Conservation (phyloP, 2,113 vertebrate genomes). For the Protobothrops mucrosquamatus region DNA sequence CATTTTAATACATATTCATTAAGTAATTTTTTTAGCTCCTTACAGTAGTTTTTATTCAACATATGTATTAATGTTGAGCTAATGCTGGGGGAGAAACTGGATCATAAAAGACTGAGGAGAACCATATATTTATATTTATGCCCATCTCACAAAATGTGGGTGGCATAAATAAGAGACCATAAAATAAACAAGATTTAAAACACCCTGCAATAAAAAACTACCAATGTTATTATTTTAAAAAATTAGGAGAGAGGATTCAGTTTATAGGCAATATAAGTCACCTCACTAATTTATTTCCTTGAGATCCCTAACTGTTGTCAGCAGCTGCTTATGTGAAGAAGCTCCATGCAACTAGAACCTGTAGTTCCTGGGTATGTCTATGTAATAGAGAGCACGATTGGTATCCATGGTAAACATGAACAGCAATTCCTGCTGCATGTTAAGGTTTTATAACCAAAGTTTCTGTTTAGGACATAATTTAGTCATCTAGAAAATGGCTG, state of each 20-base stretch:
- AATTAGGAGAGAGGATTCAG: background rate
- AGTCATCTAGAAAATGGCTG: background rate
- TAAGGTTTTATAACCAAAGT: background rate
- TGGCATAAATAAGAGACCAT: background rate
- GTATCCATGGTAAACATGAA: background rate
- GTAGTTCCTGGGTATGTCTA: background rate
- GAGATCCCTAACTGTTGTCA: background rate
- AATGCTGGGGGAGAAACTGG: background rate
- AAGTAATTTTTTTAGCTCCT: background rate
- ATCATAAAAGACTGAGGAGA: background rate
- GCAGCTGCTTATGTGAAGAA: background rate
- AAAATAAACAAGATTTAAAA: background rate
- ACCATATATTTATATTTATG: background rate
- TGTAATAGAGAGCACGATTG: background rate
- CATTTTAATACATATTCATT: background rate
- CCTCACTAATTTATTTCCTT: background rate
- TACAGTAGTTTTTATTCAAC: background rate
- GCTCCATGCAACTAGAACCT: background rate
- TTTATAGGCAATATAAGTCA: background rate
- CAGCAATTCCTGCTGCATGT: background rate
- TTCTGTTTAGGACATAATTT: background rate
- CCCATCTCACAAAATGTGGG: background rate
- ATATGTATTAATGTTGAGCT: background rate
- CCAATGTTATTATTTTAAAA: background rate
- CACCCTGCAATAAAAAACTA: background rate